Evolutionary conservation across 2,888 invertebrate genomes (phyloP).

Genomic region (Euclidia mi): DNA sequence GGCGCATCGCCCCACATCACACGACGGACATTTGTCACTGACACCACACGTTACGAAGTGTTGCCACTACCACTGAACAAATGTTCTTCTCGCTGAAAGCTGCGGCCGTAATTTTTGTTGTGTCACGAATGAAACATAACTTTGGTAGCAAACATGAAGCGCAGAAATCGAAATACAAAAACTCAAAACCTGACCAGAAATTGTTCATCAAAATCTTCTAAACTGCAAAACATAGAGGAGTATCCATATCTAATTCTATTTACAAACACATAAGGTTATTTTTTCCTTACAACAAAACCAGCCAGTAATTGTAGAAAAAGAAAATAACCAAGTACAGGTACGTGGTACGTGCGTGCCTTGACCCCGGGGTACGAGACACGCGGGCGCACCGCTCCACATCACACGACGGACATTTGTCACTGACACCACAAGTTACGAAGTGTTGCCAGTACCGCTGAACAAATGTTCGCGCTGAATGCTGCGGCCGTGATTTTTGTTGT

Average conservation of each 20-base stretch:
- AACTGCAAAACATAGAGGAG: too few relatives aligned
- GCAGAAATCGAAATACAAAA: too few relatives aligned
- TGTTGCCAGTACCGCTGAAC: too few relatives aligned
- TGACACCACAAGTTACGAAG: constrained; percentile 14
- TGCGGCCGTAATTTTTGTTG: constrained; percentile 19
- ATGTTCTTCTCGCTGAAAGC: too few relatives aligned
- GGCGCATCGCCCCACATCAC: constrained; percentile 17
- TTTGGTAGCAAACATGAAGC: too few relatives aligned
- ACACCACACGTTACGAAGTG: constrained; percentile 13
- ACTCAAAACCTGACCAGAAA: too few relatives aligned
- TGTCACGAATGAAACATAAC: constrained; percentile 43
- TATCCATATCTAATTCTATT: too few relatives aligned
- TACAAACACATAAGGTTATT: too few relatives aligned
- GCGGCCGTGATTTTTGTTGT: constrained; percentile 20
- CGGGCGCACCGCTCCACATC: constrained; percentile 15
- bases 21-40: constrained; percentile 20
- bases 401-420: constrained; percentile 20
- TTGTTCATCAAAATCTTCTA: too few relatives aligned
- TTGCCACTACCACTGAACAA: too few relatives aligned
- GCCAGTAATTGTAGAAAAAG: constrained; percentile 28
- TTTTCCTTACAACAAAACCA: too few relatives aligned
- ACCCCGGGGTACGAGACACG: constrained; percentile 15
- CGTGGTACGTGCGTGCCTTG: constrained; percentile 23
- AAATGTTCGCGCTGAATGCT: too few relatives aligned
- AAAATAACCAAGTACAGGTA: constrained; percentile 16